Conservation (phyloP, 2,797 vertebrate genomes). For the Pseudocheirus occidentalis region DNA sequence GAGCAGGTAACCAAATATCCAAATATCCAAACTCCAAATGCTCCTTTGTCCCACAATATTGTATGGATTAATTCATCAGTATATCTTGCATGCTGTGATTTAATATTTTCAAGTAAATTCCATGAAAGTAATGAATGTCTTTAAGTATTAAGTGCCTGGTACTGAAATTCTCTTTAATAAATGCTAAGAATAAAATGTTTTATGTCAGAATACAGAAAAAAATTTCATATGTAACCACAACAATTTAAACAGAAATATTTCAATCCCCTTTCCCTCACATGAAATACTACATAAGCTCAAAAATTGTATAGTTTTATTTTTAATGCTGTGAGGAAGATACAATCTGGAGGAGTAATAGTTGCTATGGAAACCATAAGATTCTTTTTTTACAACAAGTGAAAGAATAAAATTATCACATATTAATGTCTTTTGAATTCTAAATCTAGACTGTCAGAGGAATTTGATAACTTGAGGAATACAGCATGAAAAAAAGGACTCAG, state of each 20-base stretch:
- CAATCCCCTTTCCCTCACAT: conserved; percentile 53
- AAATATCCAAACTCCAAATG: conserved; percentile 18
- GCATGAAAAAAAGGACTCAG: conserved; percentile 23
- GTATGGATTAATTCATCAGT: background rate
- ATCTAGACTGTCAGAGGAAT: conserved; percentile 70
- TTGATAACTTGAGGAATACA: conserved; percentile 66
- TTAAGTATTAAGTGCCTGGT: conserved; percentile 18
- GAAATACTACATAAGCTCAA: conserved; percentile 72
- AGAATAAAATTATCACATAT: conserved; percentile 81
- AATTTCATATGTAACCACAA: conserved; percentile 42
- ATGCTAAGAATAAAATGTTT: conserved; percentile 61
- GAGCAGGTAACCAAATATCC: conserved; percentile 4
- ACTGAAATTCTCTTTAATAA: conserved; percentile 41
- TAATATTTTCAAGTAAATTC: conserved; percentile 26
- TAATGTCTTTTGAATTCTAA: conserved; percentile 76
- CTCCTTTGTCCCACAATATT: background rate
- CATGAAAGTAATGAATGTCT: conserved; percentile 23
- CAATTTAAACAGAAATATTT: conserved; percentile 60
- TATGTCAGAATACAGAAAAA: conserved; percentile 50
- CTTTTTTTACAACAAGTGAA: conserved; percentile 74
- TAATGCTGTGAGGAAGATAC: conserved; percentile 80
- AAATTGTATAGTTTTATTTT: conserved; percentile 80
- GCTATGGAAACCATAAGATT: conserved; percentile 76
- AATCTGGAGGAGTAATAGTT: conserved; percentile 78
- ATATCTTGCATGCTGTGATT: background rate